Evolutionary conservation across 2,797 vertebrate species (phyloP).

Genomic region (Macroramphosus scolopax): DNA sequence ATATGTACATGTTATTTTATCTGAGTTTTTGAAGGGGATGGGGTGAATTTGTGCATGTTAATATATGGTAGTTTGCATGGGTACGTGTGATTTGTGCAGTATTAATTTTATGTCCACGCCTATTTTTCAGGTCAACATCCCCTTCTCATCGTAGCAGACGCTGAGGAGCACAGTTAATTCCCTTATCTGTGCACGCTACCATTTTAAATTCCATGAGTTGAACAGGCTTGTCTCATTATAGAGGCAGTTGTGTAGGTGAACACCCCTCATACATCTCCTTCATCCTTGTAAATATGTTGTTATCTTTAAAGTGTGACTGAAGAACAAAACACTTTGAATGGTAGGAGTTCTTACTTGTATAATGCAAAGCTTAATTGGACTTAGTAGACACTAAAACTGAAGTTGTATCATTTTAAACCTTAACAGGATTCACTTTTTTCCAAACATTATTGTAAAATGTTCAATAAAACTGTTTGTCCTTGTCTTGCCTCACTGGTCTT

Average conservation of each 20-base stretch:
- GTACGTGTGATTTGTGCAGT: conserved; percentile 20
- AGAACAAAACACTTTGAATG: conserved; percentile 80
- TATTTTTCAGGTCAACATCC: conserved; percentile 93
- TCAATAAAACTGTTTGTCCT: conserved; percentile 77
- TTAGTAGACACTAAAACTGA: conserved; percentile 76
- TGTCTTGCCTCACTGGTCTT: conserved; percentile 31
- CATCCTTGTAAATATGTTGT: conserved; percentile 94
- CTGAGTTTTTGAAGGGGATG: not conserved
- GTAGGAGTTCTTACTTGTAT: conserved; percentile 87
- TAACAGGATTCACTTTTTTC: conserved; percentile 59
- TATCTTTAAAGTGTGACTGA: conserved; percentile 88
- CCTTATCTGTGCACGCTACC: conserved; percentile 80
- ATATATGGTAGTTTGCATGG: conserved; percentile 27
- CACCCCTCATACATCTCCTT: conserved; percentile 75
- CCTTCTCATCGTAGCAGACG: conserved; percentile 93
- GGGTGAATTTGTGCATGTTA: conserved; percentile 26
- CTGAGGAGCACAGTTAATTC: conserved; percentile 85
- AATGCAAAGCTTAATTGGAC: conserved; percentile 77
- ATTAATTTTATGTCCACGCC: conserved; percentile 67
- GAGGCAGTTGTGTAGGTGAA: conserved; percentile 99
- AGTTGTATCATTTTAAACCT: conserved; percentile 77
- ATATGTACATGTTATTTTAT: too few relatives aligned
- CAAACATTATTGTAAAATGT: conserved; percentile 78
- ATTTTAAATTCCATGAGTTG: conserved; percentile 99
- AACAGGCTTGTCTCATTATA: conserved; percentile 99